These are phyloP conservation scores for Siniperca scherzeri DNA, from an alignment of 2,797 vertebrate genomes.

Conservation along the genomic window DNA sequence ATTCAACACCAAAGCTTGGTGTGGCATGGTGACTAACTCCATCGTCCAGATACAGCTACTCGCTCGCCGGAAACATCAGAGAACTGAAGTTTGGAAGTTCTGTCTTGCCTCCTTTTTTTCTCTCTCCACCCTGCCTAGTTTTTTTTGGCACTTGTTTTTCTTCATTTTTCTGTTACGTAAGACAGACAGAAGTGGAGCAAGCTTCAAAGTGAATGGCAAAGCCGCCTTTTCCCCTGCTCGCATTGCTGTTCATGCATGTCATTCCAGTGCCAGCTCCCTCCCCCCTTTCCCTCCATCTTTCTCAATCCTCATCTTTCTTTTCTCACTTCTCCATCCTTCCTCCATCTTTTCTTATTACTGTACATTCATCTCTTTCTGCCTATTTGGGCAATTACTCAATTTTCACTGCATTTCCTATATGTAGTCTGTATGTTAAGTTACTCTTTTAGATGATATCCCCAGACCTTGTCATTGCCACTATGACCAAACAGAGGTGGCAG, in stretches of 20 bases:
- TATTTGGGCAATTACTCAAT: slow-evolving; percentile 25
- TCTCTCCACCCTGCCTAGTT: slow-evolving; percentile 59
- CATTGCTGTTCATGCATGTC: slow-evolving; percentile 83
- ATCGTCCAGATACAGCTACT: slow-evolving; percentile 57
- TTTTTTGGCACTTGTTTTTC: slow-evolving; percentile 79
- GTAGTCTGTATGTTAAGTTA: slow-evolving; percentile 12
- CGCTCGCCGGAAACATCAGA: slow-evolving; percentile 65
- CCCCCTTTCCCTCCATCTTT: slow-evolving; percentile 49
- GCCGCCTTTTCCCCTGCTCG: slow-evolving; percentile 79
- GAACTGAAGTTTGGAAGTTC: slow-evolving; percentile 70
- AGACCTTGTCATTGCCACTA: slow-evolving; percentile 41
- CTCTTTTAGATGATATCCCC: slow-evolving; percentile 8
- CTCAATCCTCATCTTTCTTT: slow-evolving; percentile 46
- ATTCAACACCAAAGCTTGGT: slow-evolving; percentile 51
- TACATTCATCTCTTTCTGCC: slow-evolving; percentile 21
- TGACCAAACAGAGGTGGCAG: slow-evolving; percentile 33
- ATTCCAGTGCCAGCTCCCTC: slow-evolving; percentile 72
- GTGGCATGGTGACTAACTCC: slow-evolving; percentile 53
- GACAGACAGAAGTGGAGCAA: slow-evolving; percentile 83
- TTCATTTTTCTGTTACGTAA: slow-evolving; percentile 82
- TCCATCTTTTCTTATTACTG: slow-evolving; percentile 44
- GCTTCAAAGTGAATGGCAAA: slow-evolving; percentile 88
- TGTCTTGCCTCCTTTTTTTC: slow-evolving; percentile 53
- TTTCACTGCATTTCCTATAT: slow-evolving; percentile 15
- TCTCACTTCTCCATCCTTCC: slow-evolving; percentile 48